Evolutionary conservation across 2,113 vertebrate genomes (phyloP), one percentile per base, ranked within the genome.

Genomic region (Furnarius figulus): DNA sequence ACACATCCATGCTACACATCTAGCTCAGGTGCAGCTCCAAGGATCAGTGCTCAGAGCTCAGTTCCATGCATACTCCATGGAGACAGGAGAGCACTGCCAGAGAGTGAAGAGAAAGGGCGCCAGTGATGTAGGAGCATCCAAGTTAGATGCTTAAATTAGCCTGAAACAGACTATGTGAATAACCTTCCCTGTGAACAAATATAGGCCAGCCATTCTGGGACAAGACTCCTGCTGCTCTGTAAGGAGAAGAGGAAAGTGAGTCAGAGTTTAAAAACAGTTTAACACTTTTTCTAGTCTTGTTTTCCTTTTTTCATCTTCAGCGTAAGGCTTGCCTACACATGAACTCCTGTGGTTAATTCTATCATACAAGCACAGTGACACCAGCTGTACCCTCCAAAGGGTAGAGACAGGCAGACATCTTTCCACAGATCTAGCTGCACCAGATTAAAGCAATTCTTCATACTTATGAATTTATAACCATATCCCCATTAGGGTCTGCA

Each of bases 171-270:
- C 81, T 96, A 62, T 22, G 67, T 58, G 90, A 95, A 95, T 83
- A 96, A 92, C 92, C 76, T 83, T 96, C 87, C 59, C n/a, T 37
- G 42, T 65, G 89, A 94, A 94, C 59, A 95, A 91, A 91, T 90
- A 95, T 68, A 93, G 90, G 92, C 83, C 75, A 96, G 90, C 76
- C 93, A 96, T 92, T 96, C 88, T 93, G 85, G 90, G 76, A 91
- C 90, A 95, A 94, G 88, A 67, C 56, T 94, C 39, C 63, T 90
- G 87, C 74, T 93, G 90, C 75, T 96, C 90, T 80, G 37, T 61
- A 86, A 92, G 75, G 59, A 87, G 39, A 93, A 89, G 66, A 93
- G 55, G 67, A 88, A 95, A 94, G 78, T 80, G 94, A 96, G 87
- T 90, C 93, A 96, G 81, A 91, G 59, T 80, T 95, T 94, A 85